Evolutionary conservation across 92 coral and sea anemone genomes (phyloP), one percentile per base, ranked within the genome.

Genomic region (Phenganax stokvisi): DNA sequence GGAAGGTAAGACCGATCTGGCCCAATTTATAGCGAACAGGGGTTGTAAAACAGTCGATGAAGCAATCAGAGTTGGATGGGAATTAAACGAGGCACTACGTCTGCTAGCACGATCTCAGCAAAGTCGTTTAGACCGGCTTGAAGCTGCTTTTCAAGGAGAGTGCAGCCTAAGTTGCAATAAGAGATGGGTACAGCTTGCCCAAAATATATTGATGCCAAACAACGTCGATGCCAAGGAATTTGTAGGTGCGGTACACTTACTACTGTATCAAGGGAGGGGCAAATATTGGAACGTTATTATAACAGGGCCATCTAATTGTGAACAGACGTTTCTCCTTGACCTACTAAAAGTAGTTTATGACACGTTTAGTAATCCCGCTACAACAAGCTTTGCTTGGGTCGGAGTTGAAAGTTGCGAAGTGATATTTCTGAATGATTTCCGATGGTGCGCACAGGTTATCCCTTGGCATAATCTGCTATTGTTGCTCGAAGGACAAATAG

Each of bases 1-100:
- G 9, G 67, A 83, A 20, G 89, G 89, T 28, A 87, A 87, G 80
- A 79, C 57, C 13, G 87, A 83, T 87, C 25, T 20, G 15, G 84
- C 89, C 12, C 80, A 83, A 59, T 86, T 86, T 17, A 76, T 82
- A 12, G 86, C 86, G 28, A 83, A 86, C 81, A 77, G 89, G 56
- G 89, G 87, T 25, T 27, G 77, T 12, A 87, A 87, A 20, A 71
- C 54, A 15, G 89, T 86, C 11, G 62, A 75, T 6, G 86, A 86
- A 30, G 86, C 84, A 70, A 28, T 77, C 52, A 47, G 57, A 54
- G 86, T 77, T 15, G 84, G 86, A 57, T 86, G 86, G 84, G 86
- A 86, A 63, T 61, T 86, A 56, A 70, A 68, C 12, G 83, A 83
- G 62, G 89, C 89, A 51, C 66, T 60, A 65, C 70, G 51, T 17